Conservation (phyloP, 2,888 invertebrate species). For the Thymelicus sylvestris region DNA sequence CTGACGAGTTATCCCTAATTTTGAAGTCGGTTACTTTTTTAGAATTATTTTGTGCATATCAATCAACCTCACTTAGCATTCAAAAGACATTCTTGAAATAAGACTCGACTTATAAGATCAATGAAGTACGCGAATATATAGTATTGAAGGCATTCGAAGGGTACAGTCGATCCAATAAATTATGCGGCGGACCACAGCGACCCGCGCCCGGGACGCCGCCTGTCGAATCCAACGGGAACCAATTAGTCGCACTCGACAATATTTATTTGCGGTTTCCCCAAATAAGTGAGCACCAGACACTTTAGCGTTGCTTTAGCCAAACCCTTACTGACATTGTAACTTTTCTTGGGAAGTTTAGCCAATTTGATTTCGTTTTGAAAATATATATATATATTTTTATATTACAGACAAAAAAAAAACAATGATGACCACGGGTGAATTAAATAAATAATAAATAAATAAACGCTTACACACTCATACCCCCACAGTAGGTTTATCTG, state of each 20-base stretch:
- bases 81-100: neutral
- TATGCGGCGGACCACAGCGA: slow-evolving; percentile 72
- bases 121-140: slow-evolving; percentile 28
- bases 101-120: slow-evolving; percentile 26
- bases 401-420: no score
- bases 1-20: no score
- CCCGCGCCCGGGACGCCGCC: slow-evolving; percentile 66
- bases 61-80: neutral
- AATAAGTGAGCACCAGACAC: slow-evolving; percentile 68
- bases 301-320: slow-evolving; percentile 57
- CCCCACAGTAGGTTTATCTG: no score
- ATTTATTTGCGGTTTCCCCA: slow-evolving; percentile 81
- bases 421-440: no score
- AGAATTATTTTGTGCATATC: no score
- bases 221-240: slow-evolving; percentile 80
- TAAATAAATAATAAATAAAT: no score
- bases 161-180: slow-evolving; percentile 74
- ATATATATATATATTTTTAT: no score
- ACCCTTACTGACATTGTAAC: slow-evolving; percentile 58
- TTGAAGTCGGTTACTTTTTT: no score
- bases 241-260: slow-evolving; percentile 79
- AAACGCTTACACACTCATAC: no score
- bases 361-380: no score
- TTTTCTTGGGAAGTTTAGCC: slow-evolving; percentile 11
- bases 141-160: slow-evolving; percentile 14